Evolutionary conservation across 1,140 invertebrate species (phyloP).

Genomic region (Rhynchophorus ferrugineus): DNA sequence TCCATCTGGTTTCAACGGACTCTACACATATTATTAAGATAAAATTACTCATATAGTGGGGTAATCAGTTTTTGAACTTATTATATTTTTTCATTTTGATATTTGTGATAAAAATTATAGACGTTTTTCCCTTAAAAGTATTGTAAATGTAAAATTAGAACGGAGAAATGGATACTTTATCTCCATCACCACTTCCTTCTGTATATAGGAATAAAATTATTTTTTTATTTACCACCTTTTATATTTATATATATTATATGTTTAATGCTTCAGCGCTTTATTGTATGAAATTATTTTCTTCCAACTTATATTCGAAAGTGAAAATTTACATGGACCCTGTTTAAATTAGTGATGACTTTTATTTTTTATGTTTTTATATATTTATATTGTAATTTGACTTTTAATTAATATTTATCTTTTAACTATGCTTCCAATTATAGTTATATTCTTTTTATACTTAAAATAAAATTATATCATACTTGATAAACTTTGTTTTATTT

Average conservation of each 20-base stretch:
- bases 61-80: too few relatives aligned
- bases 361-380: background rate
- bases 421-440: conserved; percentile 19
- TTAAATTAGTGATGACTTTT: background rate
- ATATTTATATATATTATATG: too few relatives aligned
- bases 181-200: too few relatives aligned
- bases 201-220: background rate
- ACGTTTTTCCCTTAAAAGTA: too few relatives aligned
- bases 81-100: too few relatives aligned
- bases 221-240: background rate
- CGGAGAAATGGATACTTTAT: background rate
- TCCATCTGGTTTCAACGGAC: too few relatives aligned
- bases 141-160: background rate
- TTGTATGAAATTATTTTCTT: too few relatives aligned
- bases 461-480: conserved; percentile 17
- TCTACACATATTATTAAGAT: too few relatives aligned
- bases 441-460: conserved; percentile 12
- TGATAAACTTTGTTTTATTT: background rate
- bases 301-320: too few relatives aligned
- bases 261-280: too few relatives aligned
- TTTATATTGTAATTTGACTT: background rate
- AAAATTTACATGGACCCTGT: too few relatives aligned
- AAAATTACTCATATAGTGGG: too few relatives aligned
- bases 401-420: background rate
- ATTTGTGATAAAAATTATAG: conserved; percentile 6